Conservation (phyloP, 2,797 vertebrate genomes). For the Epinephelus coioides region DNA sequence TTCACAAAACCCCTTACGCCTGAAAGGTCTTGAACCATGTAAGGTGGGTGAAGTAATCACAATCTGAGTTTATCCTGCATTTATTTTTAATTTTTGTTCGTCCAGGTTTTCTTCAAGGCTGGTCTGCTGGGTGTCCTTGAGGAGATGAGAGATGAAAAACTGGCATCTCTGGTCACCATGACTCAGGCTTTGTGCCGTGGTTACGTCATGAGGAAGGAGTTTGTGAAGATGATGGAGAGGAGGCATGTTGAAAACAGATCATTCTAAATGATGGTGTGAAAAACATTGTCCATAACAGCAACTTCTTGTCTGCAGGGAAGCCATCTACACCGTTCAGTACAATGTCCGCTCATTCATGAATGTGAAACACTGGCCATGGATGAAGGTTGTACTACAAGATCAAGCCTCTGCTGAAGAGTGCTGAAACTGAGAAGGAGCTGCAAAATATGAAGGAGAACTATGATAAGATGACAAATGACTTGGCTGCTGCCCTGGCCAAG, state of each 20-base stretch:
- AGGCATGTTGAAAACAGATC: conserved; percentile 71
- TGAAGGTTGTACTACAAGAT: conserved; percentile 97
- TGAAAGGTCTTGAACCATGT: neutral
- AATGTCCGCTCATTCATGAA: conserved; percentile 92
- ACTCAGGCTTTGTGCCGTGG: conserved; percentile 88
- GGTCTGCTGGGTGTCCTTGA: conserved; percentile 89
- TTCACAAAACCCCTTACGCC: too few species aligned
- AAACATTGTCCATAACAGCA: neutral
- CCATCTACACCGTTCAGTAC: conserved; percentile 91
- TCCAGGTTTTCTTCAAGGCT: conserved; percentile 91
- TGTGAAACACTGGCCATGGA: conserved; percentile 94
- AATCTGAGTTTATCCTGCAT: neutral
- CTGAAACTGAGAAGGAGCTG: conserved; percentile 93
- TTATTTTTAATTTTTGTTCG: neutral
- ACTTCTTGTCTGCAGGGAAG: conserved; percentile 77
- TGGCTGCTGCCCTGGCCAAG: conserved; percentile 88
- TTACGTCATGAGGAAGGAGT: conserved; percentile 88
- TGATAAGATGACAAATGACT: conserved; percentile 81
- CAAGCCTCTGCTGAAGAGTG: conserved; percentile 91
- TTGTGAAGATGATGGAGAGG: conserved; percentile 87
- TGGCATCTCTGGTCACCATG: conserved; percentile 85
- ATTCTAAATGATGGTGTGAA: neutral
- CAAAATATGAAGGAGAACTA: conserved; percentile 89
- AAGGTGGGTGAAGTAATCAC: neutral
- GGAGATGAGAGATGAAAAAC: conserved; percentile 90